Base-by-base conservation (phyloP, 2,797 vertebrate species). In the Staurois parvus region DNA sequence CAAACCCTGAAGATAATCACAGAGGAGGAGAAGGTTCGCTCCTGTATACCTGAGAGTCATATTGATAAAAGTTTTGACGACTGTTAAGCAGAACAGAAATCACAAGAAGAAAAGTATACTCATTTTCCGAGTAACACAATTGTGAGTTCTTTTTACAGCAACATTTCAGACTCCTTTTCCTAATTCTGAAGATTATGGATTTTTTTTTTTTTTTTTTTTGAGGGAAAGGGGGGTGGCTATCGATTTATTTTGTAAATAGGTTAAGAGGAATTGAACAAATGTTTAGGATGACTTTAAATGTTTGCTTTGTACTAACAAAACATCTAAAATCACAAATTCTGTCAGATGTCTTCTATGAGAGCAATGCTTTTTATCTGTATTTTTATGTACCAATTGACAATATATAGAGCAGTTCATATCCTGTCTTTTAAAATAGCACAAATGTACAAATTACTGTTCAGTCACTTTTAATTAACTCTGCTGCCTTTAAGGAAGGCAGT, bases 191-290 rank as follows among this genome's bases (percentile, higher is more conserved):
- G 42, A 56, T 29, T 84, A 17, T 62, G 37, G 75, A 42, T 3
- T 1, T 0, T 62, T 62, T 78, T 68, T 45, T 40, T 68, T 68
- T 42, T 40, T 30, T 17, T 81, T 81, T 80, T 19, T 72, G 21
- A 8, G 52, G 52, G 21, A 5, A 24, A 1, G 52, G 52, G 52
- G 21, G 52, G 3, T 21, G 19, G 4, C 4, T 19, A 3, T 56
- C 21, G 48, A 21, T 24, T 45, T 24, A 59, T 69, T 52, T 82
- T 82, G 79, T 82, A 86, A 66, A 82, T 86, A 82, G 26, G n/a
- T n/a, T 64, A 68, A 66, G 42, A 48, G 6, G 32, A 76, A 29
- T 76, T 76, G 78, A 86, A 82, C 73, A 86, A 86, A 86, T 59
- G 73, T 72, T 72, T 12, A 48, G 19, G 37, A 59, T 64, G 75